These are phyloP conservation scores for Bos indicus DNA, from an alignment of 2,113 vertebrate species.

Conservation along the genomic window DNA sequence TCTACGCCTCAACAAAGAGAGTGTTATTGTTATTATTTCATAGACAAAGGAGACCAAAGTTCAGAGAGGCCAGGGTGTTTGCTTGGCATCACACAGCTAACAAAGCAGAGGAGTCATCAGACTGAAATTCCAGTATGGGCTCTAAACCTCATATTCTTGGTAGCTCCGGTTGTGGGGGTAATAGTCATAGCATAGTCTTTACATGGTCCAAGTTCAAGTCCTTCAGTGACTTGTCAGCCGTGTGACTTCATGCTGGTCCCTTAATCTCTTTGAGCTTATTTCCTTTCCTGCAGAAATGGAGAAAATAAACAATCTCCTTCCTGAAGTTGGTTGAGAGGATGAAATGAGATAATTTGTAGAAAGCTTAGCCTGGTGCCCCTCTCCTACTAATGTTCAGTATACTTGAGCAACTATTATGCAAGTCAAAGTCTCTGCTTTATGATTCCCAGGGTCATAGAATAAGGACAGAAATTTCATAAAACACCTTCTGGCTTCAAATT, in stretches of 20 bases:
- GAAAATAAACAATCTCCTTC: neutral
- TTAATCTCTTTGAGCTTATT: neutral
- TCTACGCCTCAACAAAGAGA: neutral
- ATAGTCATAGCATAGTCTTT: neutral
- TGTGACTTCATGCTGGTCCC: neutral
- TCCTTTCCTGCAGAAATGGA: neutral
- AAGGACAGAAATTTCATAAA: neutral
- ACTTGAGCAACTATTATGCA: neutral
- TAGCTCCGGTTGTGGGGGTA: fast-evolving
- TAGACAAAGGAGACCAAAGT: neutral
- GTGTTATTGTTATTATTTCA: neutral
- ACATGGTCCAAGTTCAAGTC: no score
- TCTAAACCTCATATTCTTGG: neutral
- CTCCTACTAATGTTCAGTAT: fast-evolving
- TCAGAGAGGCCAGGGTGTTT: neutral
- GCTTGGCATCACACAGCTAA: neutral
- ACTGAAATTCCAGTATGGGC: fast-evolving
- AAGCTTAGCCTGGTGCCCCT: neutral
- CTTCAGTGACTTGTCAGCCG: fast-evolving
- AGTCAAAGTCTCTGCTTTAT: neutral
- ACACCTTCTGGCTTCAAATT: neutral
- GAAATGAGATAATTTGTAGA: neutral
- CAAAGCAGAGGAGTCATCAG: neutral
- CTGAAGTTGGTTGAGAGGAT: neutral
- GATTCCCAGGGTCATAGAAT: neutral